Evolutionary conservation across 2,797 vertebrate species (phyloP), one percentile per base, ranked within the genome.

Genomic region (Phalloptychus januarius): DNA sequence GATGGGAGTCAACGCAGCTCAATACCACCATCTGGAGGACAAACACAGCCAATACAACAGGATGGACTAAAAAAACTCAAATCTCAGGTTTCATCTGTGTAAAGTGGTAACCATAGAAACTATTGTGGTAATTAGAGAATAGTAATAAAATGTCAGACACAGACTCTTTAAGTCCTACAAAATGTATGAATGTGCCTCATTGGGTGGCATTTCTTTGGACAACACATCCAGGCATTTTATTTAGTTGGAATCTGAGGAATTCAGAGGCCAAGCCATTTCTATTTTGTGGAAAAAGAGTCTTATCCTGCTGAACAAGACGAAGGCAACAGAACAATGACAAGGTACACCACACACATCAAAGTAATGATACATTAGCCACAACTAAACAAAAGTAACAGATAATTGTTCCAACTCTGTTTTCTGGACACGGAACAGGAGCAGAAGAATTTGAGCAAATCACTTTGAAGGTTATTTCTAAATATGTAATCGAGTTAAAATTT

Each of bases 1-100:
- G 69, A 38, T 23, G 4, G 2, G 45, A 2, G n/a, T 6, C 23
- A 7, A 20, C 23, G 15, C 46, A 48, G 48, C 67, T 58, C 69
- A 15, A 74, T 23, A 42, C 42, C 58, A 5, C 77, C 85, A 71
- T 40, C 86, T 83, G 70, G 2, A 44, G 79, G 80, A 38, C 36
- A 63, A 23, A 65, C 0, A 25, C 10, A 46, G 16, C 6, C 5
- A 8, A 11, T 11, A 25, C 12, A 11, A 18, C n/a, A 11, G 58
- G 6, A 20, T 7, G 28, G 31, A 50, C 18, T 4, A 52, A 13
- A 7, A 54, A 15, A 6, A 2, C 44, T 33, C 8, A 5, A 33
- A 71, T 31, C 2, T 16, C n/a, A 71, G 1, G 15, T 44, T 71
- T 46, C n/a, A 25, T 36, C 18, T 40, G 20, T 40, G 33, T 10